phyloP scores from a whole-genome alignment of 2,888 invertebrate genomes.

The Caenorhabditis imperialis region DNA sequence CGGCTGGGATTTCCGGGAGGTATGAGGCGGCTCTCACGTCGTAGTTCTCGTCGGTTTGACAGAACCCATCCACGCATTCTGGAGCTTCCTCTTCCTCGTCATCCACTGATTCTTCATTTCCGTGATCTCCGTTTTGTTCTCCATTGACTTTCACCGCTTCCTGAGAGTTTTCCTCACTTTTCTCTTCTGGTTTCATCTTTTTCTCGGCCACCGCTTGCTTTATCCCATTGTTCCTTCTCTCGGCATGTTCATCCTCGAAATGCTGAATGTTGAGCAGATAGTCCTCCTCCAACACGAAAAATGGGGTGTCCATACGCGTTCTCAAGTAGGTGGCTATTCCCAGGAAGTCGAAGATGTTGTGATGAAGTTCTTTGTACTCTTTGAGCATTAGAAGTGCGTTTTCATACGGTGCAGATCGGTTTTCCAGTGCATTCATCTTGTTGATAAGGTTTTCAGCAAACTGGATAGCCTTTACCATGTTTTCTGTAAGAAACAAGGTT shows the following conservation, averaged over 20 bases:
- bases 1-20: too few species aligned
- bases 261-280: conserved; percentile 8
- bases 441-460: too few species aligned
- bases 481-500: too few species aligned
- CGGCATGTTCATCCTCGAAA: conserved; percentile 5
- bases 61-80: conserved; percentile 10
- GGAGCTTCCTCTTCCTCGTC: conserved; percentile 9
- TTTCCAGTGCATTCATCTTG: too few species aligned
- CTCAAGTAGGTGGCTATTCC: conserved; percentile 11
- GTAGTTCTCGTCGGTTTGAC: conserved; percentile 20
- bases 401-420: background rate
- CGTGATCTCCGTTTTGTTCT: background rate
- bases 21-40: conserved; percentile 2
- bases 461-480: too few species aligned
- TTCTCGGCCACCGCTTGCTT: too few species aligned
- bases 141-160: background rate
- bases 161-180: background rate
- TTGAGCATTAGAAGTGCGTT: background rate
- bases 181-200: background rate
- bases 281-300: conserved; percentile 23
- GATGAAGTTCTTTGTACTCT: conserved; percentile 1
- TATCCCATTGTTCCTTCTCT: background rate
- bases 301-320: background rate
- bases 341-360: conserved; percentile 8
- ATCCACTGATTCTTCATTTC: background rate